phyloP scores from a whole-genome alignment of 2,797 vertebrate genomes.

The Notolepis coatsorum region DNA sequence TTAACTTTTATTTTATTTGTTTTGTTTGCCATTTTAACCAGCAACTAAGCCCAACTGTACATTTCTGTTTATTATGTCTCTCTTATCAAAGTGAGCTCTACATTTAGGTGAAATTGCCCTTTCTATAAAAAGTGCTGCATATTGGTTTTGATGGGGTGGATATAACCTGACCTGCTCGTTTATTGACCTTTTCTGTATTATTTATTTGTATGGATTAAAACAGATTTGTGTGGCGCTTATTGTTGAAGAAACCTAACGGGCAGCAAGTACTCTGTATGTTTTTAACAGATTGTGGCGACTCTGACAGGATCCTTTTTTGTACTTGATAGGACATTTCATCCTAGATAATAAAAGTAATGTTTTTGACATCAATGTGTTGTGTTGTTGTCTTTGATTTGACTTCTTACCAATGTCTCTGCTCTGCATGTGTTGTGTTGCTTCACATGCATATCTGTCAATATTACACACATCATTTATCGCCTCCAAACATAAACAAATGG shows the following conservation, averaged over 20 bases:
- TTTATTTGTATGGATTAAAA: constrained; percentile 84
- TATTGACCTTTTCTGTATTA: constrained; percentile 86
- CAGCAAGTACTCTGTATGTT: constrained; percentile 84
- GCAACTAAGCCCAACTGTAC: constrained; percentile 71
- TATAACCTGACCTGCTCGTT: constrained; percentile 69
- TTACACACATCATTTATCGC: too few relatives aligned
- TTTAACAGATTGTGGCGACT: constrained; percentile 92
- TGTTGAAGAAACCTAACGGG: constrained; percentile 73
- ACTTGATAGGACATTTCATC: constrained; percentile 92
- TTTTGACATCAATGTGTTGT: constrained; percentile 85
- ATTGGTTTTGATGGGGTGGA: constrained; percentile 78
- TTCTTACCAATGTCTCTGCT: constrained; percentile 26
- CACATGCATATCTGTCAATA: background rate
- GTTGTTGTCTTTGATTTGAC: constrained; percentile 75
- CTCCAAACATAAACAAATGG: too few relatives aligned
- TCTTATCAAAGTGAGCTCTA: constrained; percentile 76
- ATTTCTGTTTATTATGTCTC: constrained; percentile 58
- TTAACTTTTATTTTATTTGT: constrained; percentile 77
- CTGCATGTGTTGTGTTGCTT: background rate
- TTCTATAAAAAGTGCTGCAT: constrained; percentile 87
- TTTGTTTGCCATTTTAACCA: constrained; percentile 75
- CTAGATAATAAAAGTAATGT: constrained; percentile 94
- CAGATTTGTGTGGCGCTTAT: constrained; percentile 66
- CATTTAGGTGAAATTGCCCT: constrained; percentile 85
- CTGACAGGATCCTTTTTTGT: constrained; percentile 92